These are phyloP conservation scores for Atrichornis clamosus DNA, from an alignment of 2,113 vertebrate species.

Conservation along the genomic window DNA sequence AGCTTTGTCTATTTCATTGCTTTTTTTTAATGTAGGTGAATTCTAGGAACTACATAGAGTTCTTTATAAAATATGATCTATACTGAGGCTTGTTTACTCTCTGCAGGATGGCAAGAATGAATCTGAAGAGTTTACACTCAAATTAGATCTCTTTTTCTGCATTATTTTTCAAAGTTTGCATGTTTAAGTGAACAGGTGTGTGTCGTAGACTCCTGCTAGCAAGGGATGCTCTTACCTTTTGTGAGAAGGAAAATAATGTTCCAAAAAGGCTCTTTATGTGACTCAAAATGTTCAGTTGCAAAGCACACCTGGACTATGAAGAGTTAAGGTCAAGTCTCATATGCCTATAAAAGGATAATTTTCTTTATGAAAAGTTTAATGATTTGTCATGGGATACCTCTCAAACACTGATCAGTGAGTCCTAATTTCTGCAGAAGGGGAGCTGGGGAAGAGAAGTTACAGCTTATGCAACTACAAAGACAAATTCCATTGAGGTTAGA, in stretches of 20 bases:
- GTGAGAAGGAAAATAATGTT: neutral
- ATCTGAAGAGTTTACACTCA: neutral
- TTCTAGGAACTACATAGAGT: neutral
- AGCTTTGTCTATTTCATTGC: neutral
- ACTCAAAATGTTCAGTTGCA: neutral
- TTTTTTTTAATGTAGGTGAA: neutral
- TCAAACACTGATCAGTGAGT: neutral
- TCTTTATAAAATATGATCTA: neutral
- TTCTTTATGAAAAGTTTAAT: neutral
- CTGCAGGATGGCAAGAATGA: neutral
- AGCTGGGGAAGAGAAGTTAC: neutral
- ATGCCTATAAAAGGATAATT: neutral
- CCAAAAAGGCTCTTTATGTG: neutral
- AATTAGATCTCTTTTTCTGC: neutral
- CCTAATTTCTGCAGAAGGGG: neutral
- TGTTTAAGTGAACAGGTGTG: neutral
- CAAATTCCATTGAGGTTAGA: neutral
- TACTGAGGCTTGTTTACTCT: neutral
- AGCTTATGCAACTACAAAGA: neutral
- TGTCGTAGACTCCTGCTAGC: neutral
- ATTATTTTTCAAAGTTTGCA: neutral
- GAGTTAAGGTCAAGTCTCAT: neutral
- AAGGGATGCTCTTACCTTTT: neutral
- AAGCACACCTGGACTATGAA: neutral
- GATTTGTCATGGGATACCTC: neutral